Conservation (phyloP, 2,888 invertebrate genomes). For the Protonemura montana region DNA sequence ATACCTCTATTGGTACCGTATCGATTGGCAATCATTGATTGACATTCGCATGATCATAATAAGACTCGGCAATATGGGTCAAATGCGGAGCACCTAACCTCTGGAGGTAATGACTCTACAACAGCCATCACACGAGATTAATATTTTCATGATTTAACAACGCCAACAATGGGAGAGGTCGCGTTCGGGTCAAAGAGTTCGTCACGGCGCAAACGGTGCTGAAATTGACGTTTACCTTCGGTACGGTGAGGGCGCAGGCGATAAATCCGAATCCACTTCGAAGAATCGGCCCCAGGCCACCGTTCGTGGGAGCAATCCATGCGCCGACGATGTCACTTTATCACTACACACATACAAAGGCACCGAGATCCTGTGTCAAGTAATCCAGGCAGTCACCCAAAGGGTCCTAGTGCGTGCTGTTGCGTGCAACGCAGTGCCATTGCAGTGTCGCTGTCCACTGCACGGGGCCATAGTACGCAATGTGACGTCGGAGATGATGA, state of each 20-base stretch:
- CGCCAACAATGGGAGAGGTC: background rate
- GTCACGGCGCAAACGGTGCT: background rate
- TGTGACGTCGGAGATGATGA: background rate
- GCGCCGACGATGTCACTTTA: too few species aligned
- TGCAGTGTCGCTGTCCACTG: too few species aligned
- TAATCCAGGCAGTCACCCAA: too few species aligned
- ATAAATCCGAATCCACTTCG: background rate
- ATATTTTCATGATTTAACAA: background rate
- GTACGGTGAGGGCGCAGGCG: background rate
- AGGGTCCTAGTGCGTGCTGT: too few species aligned
- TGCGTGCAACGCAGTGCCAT: too few species aligned
- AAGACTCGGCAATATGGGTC: background rate
- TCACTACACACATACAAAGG: too few species aligned
- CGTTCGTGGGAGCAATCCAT: background rate
- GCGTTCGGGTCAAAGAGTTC: background rate
- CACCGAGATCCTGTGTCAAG: too few species aligned
- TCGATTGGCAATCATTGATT: background rate
- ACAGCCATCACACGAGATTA: background rate
- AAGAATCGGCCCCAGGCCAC: background rate
- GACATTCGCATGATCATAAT: background rate
- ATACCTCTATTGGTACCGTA: background rate
- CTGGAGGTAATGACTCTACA: background rate
- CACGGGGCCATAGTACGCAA: background rate
- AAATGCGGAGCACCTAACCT: background rate
- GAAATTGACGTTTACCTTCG: constrained; percentile 2